Conservation (phyloP, 2,797 vertebrate species). For the Eupleurogrammus muticus region DNA sequence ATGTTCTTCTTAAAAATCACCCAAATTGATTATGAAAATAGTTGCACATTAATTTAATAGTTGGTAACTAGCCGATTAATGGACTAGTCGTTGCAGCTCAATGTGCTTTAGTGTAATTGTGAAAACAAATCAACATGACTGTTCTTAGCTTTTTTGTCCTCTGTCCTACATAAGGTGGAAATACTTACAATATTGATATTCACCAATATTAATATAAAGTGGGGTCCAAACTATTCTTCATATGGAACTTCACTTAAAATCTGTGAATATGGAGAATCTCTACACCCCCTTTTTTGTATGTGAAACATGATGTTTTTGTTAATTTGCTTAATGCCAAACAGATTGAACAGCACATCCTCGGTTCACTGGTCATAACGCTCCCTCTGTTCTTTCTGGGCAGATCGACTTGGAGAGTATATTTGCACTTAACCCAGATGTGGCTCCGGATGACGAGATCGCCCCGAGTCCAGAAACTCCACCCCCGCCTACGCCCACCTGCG, state of each 20-base stretch:
- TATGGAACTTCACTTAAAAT: too few relatives aligned
- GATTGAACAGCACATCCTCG: background rate
- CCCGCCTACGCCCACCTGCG: constrained; percentile 85
- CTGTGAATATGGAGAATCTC: too few relatives aligned
- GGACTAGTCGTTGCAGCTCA: too few relatives aligned
- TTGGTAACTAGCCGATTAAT: too few relatives aligned
- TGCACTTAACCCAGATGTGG: constrained; percentile 95
- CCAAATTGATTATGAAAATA: too few relatives aligned
- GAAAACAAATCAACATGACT: background rate
- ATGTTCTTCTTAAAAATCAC: too few relatives aligned
- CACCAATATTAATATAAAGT: too few relatives aligned
- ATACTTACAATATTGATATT: too few relatives aligned
- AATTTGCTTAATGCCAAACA: background rate
- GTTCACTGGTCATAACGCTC: background rate
- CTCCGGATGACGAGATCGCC: constrained; percentile 93
- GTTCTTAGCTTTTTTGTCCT: too few relatives aligned
- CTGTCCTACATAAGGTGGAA: too few relatives aligned
- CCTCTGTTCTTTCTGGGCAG: constrained; percentile 75
- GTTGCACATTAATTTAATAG: too few relatives aligned
- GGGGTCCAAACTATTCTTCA: too few relatives aligned
- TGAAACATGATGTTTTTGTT: background rate
- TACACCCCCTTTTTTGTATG: background rate
- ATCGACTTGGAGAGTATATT: constrained; percentile 98
- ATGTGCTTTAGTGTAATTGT: background rate
- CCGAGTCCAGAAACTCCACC: constrained; percentile 91